Percentiles rank a stretch among this genome's conserved stretches.
Evolutionary conservation across 2,113 vertebrate species (phyloP).

Genomic region (Saguinus midas): DNA sequence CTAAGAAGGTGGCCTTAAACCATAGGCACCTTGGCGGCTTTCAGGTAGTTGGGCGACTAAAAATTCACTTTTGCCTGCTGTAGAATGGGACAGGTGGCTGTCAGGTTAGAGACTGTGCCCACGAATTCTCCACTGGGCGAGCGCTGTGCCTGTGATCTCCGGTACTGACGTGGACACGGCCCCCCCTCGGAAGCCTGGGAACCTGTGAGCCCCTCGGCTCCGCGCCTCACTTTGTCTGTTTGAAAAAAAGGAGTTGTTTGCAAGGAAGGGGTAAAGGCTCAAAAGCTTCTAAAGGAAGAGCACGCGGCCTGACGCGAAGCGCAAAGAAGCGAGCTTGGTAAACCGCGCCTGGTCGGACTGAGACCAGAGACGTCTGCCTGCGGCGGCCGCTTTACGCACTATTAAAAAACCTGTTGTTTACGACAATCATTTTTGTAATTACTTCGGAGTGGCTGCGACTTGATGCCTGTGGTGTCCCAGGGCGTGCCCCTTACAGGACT

Average conservation of each 20-base stretch:
- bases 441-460: background rate
- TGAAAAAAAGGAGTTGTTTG: background rate
- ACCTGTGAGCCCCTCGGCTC: background rate
- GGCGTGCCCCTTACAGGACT: background rate
- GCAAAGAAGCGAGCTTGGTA: fast-evolving
- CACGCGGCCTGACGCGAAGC: background rate
- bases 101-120: background rate
- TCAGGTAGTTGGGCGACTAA: background rate
- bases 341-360: background rate
- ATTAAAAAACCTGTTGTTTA: too few species aligned
- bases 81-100: background rate
- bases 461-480: background rate
- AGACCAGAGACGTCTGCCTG: background rate
- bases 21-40: background rate
- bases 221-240: fast-evolving
- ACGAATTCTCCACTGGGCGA: background rate
- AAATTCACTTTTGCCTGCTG: background rate
- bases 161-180: fast-evolving
- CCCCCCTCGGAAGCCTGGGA: background rate
- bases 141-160: too few species aligned
- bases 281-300: too few species aligned
- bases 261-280: background rate
- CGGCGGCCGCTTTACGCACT: background rate
- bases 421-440: background rate
- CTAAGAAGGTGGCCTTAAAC: background rate